phyloP scores from a whole-genome alignment of 2,113 vertebrate species.

The Neogale vison region DNA sequence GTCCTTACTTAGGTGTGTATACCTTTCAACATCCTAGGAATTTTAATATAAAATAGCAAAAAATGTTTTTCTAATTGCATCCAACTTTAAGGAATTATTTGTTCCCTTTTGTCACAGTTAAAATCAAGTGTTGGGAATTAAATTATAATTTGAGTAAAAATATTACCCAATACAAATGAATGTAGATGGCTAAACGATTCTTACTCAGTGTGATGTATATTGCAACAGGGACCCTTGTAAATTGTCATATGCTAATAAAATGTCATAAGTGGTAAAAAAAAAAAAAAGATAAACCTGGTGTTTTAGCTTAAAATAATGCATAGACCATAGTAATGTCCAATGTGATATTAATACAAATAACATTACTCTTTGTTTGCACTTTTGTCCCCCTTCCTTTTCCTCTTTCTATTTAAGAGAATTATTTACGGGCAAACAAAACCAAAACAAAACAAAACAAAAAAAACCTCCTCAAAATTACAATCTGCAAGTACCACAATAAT shows the following conservation, averaged over 20 bases:
- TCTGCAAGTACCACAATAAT: neutral
- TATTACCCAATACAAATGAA: conserved; percentile 64
- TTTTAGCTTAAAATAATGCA: neutral
- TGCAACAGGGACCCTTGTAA: conserved; percentile 79
- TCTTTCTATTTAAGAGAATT: neutral
- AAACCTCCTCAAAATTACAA: neutral
- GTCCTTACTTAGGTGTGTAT: conserved; percentile 65
- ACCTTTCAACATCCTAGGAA: conserved; percentile 51
- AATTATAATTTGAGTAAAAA: conserved; percentile 67
- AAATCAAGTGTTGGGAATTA: conserved; percentile 72
- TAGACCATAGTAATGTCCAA: neutral
- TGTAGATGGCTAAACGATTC: conserved; percentile 70
- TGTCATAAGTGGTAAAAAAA: conserved; percentile 75
- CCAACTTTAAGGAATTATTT: conserved; percentile 56
- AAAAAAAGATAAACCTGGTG: no score
- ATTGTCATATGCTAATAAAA: conserved; percentile 82
- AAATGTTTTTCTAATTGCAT: conserved; percentile 41
- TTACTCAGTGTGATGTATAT: conserved; percentile 77
- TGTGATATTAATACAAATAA: neutral
- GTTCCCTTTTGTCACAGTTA: conserved; percentile 68
- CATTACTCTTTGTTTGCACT: neutral
- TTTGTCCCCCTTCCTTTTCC: neutral
- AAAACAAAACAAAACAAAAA: neutral
- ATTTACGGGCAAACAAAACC: neutral
- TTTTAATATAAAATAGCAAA: conserved; percentile 61